Base-by-base conservation (phyloP, 2,797 vertebrate species). In the Chiropotes sagulatus region DNA sequence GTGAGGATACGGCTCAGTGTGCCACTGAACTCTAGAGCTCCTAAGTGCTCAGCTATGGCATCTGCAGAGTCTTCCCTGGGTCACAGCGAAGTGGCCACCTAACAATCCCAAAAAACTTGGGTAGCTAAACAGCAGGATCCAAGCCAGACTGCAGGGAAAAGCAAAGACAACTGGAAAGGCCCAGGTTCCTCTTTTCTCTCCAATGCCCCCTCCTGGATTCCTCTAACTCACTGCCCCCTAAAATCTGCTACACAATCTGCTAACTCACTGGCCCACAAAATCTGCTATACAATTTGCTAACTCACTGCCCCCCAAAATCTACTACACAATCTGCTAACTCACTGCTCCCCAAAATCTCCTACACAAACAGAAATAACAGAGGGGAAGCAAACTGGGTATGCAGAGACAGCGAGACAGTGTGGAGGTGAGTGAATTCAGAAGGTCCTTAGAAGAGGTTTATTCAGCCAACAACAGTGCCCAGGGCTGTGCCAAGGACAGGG, bases 1-100 rank as follows among this genome's bases (percentile, higher is more conserved):
- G 0, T 28, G 17, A 44, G 58, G n/a, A 83, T 4, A 8, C 24
- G 39, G 54, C 28, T 26, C 22, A 4, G 30, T 26, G 0, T 1
- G 17, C 1, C 26, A 7, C 64, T 46, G 20, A n/a, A 10, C 44
- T 73, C 72, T 30, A 2, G 13, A 30, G 54, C 22, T 4, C 26
- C 33, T 10, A 10, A 44, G 20, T 41, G 3, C 52, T 78, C 26
- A 4, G 70, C 10, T 46, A 4, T 50, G 20, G 52, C 52, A 64
- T 22, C 46, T 54, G 12, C 12, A 28, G 58, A 44, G 39, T 26
- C 20, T 41, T 46, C 11, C 33, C 48, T 30, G 24, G n/a, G 61
- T 17, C 7, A 61, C 41, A 70, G 26, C 28, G 5, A 48, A 75
- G 87, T 5, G 17, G 57, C n/a, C 46, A 33, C 14, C 36, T 41